phyloP scores from a whole-genome alignment of 1,140 invertebrate genomes.

The Nasonia vitripennis region DNA sequence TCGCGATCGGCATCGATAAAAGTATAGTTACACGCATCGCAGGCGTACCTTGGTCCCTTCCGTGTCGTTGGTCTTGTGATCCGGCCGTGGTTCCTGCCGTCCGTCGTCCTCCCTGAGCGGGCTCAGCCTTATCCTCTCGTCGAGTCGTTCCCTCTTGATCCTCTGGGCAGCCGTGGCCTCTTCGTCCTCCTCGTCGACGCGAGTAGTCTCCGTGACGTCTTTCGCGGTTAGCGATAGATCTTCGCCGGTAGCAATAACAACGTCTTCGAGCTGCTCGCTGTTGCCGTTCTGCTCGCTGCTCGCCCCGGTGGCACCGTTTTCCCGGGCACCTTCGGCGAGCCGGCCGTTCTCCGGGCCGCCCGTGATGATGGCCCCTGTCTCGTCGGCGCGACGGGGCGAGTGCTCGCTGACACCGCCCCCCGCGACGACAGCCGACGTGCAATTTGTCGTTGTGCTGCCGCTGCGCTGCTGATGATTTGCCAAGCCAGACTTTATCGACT shows the following conservation, averaged over 20 bases:
- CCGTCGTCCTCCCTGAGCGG: slow-evolving; percentile 22
- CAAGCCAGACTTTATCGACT: slow-evolving; percentile 56
- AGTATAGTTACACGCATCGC: no score
- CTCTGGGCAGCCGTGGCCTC: background rate
- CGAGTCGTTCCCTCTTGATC: slow-evolving; percentile 39
- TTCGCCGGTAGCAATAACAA: slow-evolving; percentile 56
- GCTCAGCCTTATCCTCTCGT: slow-evolving; percentile 45
- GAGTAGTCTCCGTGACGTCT: background rate
- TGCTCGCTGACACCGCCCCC: slow-evolving; percentile 74
- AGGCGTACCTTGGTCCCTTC: slow-evolving; percentile 68
- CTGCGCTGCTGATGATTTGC: slow-evolving; percentile 61
- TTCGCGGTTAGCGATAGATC: background rate
- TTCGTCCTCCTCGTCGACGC: slow-evolving; percentile 8
- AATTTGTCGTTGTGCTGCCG: slow-evolving; percentile 60
- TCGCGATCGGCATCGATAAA: no score
- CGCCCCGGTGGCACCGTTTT: slow-evolving; percentile 53
- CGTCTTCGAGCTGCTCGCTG: slow-evolving; percentile 62
- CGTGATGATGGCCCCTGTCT: slow-evolving; percentile 67
- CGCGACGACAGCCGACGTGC: slow-evolving; percentile 58
- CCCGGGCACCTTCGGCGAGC: slow-evolving; percentile 56
- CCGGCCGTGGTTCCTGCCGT: slow-evolving; percentile 7
- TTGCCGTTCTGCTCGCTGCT: slow-evolving; percentile 53
- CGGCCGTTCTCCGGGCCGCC: slow-evolving; percentile 67
- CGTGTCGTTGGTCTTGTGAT: slow-evolving; percentile 56
- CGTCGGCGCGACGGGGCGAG: slow-evolving; percentile 64